Conservation (phyloP, 1,140 invertebrate species). For the Subanguina moxae region DNA sequence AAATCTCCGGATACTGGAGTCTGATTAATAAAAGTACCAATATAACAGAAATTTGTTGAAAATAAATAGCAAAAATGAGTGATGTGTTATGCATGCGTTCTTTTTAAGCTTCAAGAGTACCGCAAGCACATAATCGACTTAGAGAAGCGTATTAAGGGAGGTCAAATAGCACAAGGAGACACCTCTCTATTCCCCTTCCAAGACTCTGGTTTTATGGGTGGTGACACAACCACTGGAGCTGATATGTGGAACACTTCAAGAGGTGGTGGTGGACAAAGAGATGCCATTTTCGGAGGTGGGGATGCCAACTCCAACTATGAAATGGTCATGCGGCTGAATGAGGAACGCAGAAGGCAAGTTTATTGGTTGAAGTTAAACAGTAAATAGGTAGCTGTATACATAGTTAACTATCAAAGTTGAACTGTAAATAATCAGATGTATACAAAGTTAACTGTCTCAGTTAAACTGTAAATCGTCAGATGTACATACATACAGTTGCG, state of each 20-base stretch:
- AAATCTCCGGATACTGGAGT: no score
- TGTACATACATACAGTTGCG: no score
- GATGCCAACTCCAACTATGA: constrained; percentile 57
- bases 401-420: no score
- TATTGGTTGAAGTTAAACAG: no score
- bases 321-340: constrained; percentile 50
- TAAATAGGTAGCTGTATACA: no score
- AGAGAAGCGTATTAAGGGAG: constrained; percentile 42
- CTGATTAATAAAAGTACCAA: no score
- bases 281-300: constrained; percentile 10
- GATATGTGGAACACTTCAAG: constrained; percentile 15
- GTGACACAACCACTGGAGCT: constrained; percentile 1
- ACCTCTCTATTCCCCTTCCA: constrained; percentile 45
- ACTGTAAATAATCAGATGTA: no score
- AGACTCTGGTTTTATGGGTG: constrained; percentile 49
- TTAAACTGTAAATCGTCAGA: no score
- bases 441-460: no score
- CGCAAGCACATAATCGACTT: constrained; percentile 56
- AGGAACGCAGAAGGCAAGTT: constrained; percentile 50
- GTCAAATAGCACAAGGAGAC: constrained; percentile 21
- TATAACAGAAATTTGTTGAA: background rate
- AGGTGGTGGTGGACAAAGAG: constrained; percentile 10
- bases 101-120: constrained; percentile 53
- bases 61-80: background rate
- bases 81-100: no score